phyloP scores from a whole-genome alignment of 2,113 vertebrate species.

The Taurulus bubalis region DNA sequence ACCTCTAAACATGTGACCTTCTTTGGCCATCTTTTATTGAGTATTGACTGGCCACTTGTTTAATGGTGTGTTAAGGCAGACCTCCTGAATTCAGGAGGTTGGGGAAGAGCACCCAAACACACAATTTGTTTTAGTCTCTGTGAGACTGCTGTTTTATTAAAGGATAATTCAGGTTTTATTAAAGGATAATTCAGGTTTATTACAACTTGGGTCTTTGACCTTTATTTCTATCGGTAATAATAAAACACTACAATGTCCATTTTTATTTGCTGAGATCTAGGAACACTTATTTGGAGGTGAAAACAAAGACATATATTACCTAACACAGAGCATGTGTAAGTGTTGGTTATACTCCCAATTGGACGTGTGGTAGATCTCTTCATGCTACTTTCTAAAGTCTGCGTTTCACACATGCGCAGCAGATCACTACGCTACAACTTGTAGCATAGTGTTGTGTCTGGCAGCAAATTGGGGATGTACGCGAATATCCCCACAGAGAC shows the following conservation, averaged over 20 bases:
- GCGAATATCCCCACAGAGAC: background rate
- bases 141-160: constrained; percentile 61
- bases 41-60: background rate
- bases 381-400: background rate
- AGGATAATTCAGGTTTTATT: constrained; percentile 20
- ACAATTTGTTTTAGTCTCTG: constrained; percentile 58
- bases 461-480: background rate
- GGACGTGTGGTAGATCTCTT: background rate
- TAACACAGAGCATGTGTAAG: background rate
- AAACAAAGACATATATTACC: background rate
- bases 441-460: background rate
- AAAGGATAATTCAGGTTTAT: background rate
- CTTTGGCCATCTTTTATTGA: background rate
- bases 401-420: no score
- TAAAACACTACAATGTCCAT: background rate
- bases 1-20: background rate
- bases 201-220: background rate
- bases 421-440: background rate
- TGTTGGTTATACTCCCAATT: background rate
- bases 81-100: constrained; percentile 10
- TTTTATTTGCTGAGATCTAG: background rate
- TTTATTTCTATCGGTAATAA: background rate
- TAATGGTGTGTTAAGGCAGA: background rate
- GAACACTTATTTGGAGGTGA: background rate
- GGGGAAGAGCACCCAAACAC: constrained; percentile 1